Base-by-base conservation (phyloP, 2,888 invertebrate species). In the Brachylomia viminalis region DNA sequence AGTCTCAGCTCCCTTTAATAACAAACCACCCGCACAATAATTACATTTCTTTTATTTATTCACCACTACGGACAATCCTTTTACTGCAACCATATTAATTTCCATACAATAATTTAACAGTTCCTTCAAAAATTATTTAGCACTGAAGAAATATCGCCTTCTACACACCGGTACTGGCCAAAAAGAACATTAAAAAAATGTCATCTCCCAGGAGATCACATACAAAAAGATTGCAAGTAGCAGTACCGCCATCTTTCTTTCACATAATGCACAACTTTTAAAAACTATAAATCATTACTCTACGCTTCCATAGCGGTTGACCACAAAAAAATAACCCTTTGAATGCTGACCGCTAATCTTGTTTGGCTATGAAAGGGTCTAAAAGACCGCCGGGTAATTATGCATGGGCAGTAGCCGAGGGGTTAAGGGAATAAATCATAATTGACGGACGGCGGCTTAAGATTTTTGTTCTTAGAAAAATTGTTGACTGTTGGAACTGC, bases 311-410 rank as follows among this genome's bases (percentile, higher is more conserved):
- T n/a, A 49, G 67, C 54, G 66, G 70, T 58, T 72, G 71, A 73
- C 75, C 65, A 68, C 75, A 87, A 85, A 75, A 58, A 62, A 78
- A 27, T 15, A 83, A 89, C 84, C 84, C 82, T 88, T 85, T 78
- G 15, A 73, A 73, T 73, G 79, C 74, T 74, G 72, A 69, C 77
- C 80, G 78, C 77, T 90, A 90, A 90, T 90, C 86, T 79, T 80
- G 75, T 87, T 87, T 85, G 81, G 73, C 13, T 76, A 23, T 82
- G 80, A 83, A 86, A 79, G 84, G 88, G 88, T 83, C 79, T 85
- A 47, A 77, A 13, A 65, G 81, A 66, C 86, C 83, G 83, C 80
- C 59, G 45, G 72, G 76, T 87, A 69, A 84, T 89, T 84, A 79
- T 80, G 61, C 71, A 82, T 76, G 72, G 82, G 68, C 79, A 64